Base-by-base conservation (phyloP, 2,888 invertebrate genomes). In the Drosophila anomelani region DNA sequence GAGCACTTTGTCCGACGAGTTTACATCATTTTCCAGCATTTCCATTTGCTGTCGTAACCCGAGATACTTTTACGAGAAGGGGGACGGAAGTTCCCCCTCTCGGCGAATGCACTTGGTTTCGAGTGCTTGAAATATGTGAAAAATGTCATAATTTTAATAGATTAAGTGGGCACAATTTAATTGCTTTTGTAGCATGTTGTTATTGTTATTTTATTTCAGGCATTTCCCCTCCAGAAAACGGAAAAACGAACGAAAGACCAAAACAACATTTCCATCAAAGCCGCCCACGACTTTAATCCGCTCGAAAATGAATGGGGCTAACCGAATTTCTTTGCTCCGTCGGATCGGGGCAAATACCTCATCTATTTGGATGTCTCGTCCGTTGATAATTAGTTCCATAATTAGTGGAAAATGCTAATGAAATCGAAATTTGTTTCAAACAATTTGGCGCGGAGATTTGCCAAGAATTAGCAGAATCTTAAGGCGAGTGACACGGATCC, bases 201-300 rank as follows among this genome's bases (percentile, higher is more conserved):
- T 57, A 60, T 60, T 57, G 49, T 38, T 64, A 47, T 68, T 66
- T 47, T 55, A 59, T 60, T 77, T 47, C 51, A 38, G 43, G 41
- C 57, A 49, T 41, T 68, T 67, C 57, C 61, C 57, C 49, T 69
- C 57, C 55, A 59, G 49, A 60, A 67, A 51, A 36, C 15, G 9
- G 34, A 20, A 36, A 51, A 49, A 47, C n/a, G 46, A 55, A 43
- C 29, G 10, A 39, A 36, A 61, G 54, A 59, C 39, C 17, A 75
- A 70, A 78, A 43, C 49, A 53, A 67, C 51, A 53, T 66, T 72
- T 75, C 47, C 60, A 58, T 62, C 36, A 49, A 47, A 43, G 70
- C 84, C 86, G 76, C 86, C 86, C 72, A 86, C 83, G 80, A 54
- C 20, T 56, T 68, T 82, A 87, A 81, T 82, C 87, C 77, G 78